A percentile compares a stretch with the other conserved stretches of the same genome.
phyloP scores from a whole-genome alignment of 2,888 invertebrate genomes.

The Laothoe populi region DNA sequence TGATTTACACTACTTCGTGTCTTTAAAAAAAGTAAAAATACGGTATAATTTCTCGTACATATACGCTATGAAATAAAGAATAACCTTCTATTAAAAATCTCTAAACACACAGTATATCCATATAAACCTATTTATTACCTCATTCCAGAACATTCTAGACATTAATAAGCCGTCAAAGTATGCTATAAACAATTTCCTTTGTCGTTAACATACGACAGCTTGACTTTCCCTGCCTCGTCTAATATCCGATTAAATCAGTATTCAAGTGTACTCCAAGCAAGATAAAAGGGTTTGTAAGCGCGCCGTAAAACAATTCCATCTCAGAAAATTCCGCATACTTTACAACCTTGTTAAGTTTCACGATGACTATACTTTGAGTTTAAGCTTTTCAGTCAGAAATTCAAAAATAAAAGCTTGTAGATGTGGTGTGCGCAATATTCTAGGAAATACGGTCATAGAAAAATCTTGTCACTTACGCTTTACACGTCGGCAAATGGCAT shows the following conservation, averaged over 20 bases:
- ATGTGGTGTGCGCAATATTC: neutral
- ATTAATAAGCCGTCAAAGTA: neutral
- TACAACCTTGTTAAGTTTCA: neutral
- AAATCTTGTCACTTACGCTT: neutral
- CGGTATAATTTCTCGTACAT: no score
- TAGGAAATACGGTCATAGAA: neutral
- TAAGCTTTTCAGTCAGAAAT: neutral
- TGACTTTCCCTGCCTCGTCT: neutral
- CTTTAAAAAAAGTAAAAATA: no score
- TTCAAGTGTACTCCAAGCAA: neutral
- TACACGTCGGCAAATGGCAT: neutral
- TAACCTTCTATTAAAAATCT: no score
- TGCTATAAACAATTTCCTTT: neutral
- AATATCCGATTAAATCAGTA: conserved; percentile 8
- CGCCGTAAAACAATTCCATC: conserved; percentile 20
- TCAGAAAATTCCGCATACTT: neutral
- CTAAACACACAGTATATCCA: no score
- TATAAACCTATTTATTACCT: no score
- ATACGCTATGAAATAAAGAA: no score
- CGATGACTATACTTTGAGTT: neutral
- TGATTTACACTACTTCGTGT: no score
- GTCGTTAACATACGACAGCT: neutral
- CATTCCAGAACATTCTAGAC: neutral
- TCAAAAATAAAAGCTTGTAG: neutral
- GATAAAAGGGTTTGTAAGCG: neutral